Percentiles rank a stretch among this genome's conserved stretches.
Evolutionary conservation across 2,797 vertebrate species (phyloP).

Genomic region (Megaceryle alcyon): DNA sequence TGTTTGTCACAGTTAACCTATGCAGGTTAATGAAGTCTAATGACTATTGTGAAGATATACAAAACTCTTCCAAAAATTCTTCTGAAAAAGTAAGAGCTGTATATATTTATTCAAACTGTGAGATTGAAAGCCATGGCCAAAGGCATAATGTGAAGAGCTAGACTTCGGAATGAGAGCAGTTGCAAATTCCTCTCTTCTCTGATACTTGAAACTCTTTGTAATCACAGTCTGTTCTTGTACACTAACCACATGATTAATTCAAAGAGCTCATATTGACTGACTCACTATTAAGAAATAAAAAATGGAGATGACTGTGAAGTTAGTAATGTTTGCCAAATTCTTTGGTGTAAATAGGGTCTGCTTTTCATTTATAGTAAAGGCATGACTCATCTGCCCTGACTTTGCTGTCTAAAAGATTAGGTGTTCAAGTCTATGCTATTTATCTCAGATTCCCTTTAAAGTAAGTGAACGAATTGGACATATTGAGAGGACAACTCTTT

Average conservation of each 20-base stretch:
- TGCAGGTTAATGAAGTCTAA: constrained; percentile 60
- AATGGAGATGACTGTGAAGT: background rate
- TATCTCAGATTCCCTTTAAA: background rate
- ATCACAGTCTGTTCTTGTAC: background rate
- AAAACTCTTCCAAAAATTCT: constrained; percentile 39
- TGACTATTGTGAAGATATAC: constrained; percentile 64
- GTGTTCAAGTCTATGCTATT: background rate
- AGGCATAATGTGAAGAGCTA: background rate
- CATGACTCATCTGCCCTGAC: background rate
- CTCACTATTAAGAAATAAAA: constrained; percentile 21
- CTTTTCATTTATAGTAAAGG: constrained; percentile 31
- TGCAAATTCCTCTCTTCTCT: background rate
- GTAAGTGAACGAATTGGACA: background rate
- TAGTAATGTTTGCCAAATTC: constrained; percentile 24
- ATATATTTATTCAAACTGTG: background rate
- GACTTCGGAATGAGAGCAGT: background rate
- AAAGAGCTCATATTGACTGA: background rate
- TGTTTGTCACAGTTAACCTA: constrained; percentile 68
- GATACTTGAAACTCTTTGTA: background rate
- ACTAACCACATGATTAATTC: background rate
- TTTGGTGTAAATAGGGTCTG: constrained; percentile 7
- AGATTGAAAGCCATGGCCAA: background rate
- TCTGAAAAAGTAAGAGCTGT: constrained; percentile 70
- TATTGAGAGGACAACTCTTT: background rate
- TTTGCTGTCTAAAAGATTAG: background rate